Conservation (phyloP, 2,797 vertebrate species). For the Phoxinus dragarum region DNA sequence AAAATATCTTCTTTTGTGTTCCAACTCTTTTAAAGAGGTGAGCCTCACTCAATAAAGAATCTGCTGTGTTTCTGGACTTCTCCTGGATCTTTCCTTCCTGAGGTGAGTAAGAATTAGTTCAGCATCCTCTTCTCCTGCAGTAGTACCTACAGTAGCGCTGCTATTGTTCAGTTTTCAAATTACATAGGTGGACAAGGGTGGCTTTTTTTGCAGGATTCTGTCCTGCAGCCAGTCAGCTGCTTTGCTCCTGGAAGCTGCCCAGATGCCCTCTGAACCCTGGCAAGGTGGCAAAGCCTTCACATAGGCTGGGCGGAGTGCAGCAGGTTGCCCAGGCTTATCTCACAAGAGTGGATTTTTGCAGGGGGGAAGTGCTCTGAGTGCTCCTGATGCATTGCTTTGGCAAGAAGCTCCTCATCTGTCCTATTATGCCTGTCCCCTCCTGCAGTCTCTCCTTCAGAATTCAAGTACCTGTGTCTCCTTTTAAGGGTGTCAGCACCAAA, state of each 20-base stretch:
- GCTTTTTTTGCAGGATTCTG: conserved; percentile 22
- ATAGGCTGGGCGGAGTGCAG: conserved; percentile 68
- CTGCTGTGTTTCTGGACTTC: not conserved
- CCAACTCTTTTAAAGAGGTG: not conserved
- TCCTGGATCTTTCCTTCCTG: conserved; percentile 24
- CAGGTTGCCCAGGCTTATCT: conserved; percentile 53
- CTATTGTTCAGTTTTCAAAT: conserved; percentile 54
- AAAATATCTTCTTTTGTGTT: not conserved
- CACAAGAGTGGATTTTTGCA: conserved; percentile 58
- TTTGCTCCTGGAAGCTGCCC: conserved; percentile 49
- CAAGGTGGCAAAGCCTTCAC: conserved; percentile 69
- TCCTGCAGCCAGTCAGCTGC: conserved; percentile 58
- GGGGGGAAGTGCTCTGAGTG: conserved; percentile 49
- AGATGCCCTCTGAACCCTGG: conserved; percentile 54
- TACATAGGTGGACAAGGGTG: conserved; percentile 38
- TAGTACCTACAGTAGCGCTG: not conserved
- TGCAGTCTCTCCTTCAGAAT: conserved; percentile 14
- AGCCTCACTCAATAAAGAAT: not conserved
- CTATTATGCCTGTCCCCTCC: conserved; percentile 46
- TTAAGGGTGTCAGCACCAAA: conserved; percentile 45
- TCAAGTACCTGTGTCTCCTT: conserved; percentile 37
- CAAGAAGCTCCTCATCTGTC: conserved; percentile 48
- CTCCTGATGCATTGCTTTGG: conserved; percentile 56
- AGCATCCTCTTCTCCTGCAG: conserved; percentile 45
- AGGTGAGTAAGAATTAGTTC: not conserved